Conservation (phyloP, 2,797 vertebrate species). For the Pitangus sulphuratus region DNA sequence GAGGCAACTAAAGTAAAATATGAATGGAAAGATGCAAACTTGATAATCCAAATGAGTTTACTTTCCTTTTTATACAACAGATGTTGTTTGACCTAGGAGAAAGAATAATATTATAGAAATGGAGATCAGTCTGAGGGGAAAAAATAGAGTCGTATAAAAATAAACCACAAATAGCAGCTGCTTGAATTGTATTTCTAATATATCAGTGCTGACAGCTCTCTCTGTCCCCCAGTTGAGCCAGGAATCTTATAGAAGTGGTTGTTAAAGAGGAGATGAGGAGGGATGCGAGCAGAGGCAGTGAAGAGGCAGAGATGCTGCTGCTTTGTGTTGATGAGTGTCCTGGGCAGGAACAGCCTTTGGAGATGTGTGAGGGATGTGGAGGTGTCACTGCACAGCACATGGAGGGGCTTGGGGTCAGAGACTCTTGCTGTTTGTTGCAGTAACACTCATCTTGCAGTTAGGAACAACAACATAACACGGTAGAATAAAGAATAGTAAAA, state of each 20-base stretch:
- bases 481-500: background rate
- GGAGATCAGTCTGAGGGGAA: constrained; percentile 60
- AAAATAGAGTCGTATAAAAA: constrained; percentile 63
- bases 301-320: background rate
- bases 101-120: constrained; percentile 68
- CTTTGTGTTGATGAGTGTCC: background rate
- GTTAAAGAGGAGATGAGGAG: background rate
- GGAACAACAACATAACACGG: background rate
- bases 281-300: background rate
- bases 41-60: constrained; percentile 64
- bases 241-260: constrained; percentile 33
- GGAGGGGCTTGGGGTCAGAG: background rate
- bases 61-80: constrained; percentile 66
- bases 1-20: constrained; percentile 17
- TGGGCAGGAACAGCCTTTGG: background rate
- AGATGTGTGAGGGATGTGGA: background rate
- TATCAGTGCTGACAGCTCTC: constrained; percentile 57
- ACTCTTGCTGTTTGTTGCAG: fast-evolving
- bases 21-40: constrained; percentile 52
- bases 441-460: background rate
- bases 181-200: constrained; percentile 67
- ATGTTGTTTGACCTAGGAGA: constrained; percentile 74
- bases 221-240: constrained; percentile 13
- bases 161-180: constrained; percentile 73
- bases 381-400: fast-evolving